These are phyloP conservation scores for Heliornis fulica DNA, from an alignment of 2,113 vertebrate genomes.

Conservation along the genomic window DNA sequence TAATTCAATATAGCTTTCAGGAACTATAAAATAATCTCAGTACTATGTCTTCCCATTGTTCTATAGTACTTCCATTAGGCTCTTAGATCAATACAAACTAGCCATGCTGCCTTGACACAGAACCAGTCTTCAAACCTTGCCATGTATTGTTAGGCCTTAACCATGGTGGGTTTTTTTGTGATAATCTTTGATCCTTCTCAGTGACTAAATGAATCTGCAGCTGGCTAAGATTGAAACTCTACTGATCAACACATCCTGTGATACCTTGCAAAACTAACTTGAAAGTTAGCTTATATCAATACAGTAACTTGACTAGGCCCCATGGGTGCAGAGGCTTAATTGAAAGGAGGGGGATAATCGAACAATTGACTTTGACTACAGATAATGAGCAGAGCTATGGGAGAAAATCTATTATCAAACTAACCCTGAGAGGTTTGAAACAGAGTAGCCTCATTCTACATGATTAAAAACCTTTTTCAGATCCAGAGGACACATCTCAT, in stretches of 20 bases:
- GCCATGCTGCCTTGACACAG: background rate
- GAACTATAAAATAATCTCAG: background rate
- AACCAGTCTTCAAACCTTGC: background rate
- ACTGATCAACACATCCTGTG: background rate
- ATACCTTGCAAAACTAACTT: slow-evolving; percentile 24
- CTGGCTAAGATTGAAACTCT: background rate
- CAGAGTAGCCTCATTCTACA: slow-evolving; percentile 12
- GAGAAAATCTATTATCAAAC: slow-evolving; percentile 61
- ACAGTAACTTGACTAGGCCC: background rate
- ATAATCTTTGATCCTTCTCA: background rate
- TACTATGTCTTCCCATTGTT: background rate
- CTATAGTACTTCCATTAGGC: background rate
- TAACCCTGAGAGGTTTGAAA: background rate
- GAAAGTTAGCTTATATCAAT: slow-evolving; percentile 31
- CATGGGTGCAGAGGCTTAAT: slow-evolving; percentile 29
- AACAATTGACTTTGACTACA: slow-evolving; percentile 58
- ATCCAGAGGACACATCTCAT: background rate
- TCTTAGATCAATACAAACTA: background rate
- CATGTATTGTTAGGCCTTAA: background rate
- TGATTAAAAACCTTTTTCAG: slow-evolving; percentile 4
- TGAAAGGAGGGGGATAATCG: slow-evolving; percentile 62
- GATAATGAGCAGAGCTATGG: slow-evolving; percentile 44
- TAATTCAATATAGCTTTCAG: background rate
- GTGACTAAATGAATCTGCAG: background rate
- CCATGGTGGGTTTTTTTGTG: background rate